phyloP scores from a whole-genome alignment of 64 coral and sea anemone genomes.

The Pocillopora damicornis region DNA sequence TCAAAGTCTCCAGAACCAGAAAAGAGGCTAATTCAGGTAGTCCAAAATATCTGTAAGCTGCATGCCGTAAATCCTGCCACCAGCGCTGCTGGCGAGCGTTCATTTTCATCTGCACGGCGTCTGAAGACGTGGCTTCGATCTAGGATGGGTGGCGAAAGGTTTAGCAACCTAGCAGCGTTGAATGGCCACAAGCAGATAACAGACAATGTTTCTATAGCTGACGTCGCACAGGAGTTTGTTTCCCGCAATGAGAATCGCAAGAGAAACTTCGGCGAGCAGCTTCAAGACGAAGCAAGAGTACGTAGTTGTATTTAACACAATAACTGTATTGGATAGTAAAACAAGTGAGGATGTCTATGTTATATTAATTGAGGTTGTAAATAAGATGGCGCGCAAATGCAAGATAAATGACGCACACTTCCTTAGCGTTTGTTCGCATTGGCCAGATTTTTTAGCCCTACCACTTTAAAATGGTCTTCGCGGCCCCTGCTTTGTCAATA shows the following conservation, averaged over 20 bases:
- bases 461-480: background rate
- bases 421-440: background rate
- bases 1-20: conserved; percentile 15
- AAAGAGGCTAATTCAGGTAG: conserved; percentile 14
- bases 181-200: conserved; percentile 29
- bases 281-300: background rate
- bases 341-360: no score
- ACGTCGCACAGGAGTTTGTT: background rate
- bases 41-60: conserved; percentile 42
- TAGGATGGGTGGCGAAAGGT: background rate
- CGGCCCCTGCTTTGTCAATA: background rate
- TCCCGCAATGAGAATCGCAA: background rate
- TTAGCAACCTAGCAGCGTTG: background rate
- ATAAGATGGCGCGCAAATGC: background rate
- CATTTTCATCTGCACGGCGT: conserved; percentile 42
- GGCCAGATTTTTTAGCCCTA: conserved; percentile 3
- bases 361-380: background rate
- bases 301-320: background rate
- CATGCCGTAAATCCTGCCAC: conserved; percentile 45
- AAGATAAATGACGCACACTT: background rate
- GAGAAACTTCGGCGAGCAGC: background rate
- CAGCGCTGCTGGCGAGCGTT: conserved; percentile 36
- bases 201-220: background rate
- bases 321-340: background rate
- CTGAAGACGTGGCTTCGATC: conserved; percentile 39